Evolutionary conservation across 1,140 invertebrate species (phyloP).

Genomic region (Patella vulgata): DNA sequence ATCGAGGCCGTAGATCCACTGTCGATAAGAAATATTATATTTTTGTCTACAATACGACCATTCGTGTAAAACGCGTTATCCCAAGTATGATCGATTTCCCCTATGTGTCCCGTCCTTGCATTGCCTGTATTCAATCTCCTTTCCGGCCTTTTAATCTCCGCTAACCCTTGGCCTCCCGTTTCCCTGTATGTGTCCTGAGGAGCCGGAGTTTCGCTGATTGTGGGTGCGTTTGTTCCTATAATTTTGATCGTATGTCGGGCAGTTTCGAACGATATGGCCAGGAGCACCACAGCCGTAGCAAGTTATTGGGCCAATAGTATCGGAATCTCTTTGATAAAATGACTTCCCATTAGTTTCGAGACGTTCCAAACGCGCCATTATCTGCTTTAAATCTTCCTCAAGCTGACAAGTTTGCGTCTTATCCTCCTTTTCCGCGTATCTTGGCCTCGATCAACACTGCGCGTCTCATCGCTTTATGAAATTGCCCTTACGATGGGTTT

Average conservation of each 20-base stretch:
- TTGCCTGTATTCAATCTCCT: background rate
- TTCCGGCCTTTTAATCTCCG: constrained; percentile 12
- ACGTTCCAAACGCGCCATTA: no score
- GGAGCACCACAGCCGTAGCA: constrained; percentile 4
- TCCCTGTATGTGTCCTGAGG: no score
- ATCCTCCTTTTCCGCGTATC: no score
- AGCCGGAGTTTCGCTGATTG: constrained; percentile 9
- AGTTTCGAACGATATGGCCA: background rate
- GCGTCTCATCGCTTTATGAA: no score
- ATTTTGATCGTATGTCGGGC: background rate
- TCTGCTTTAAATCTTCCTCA: no score
- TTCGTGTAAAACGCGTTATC: constrained; percentile 19
- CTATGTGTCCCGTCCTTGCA: background rate
- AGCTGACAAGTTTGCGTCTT: no score
- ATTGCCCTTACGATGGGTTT: no score
- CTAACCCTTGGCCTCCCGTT: constrained; percentile 8
- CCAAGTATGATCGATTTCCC: background rate
- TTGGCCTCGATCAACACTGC: no score
- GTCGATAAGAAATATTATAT: constrained; percentile 8
- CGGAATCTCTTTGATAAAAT: no score
- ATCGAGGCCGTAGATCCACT: constrained; percentile 18
- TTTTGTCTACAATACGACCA: background rate
- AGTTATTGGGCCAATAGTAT: no score
- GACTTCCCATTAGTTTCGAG: no score
- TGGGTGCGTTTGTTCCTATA: constrained; percentile 5